Conservation (phyloP, 2,113 vertebrate genomes). For the Mastomys coucha region DNA sequence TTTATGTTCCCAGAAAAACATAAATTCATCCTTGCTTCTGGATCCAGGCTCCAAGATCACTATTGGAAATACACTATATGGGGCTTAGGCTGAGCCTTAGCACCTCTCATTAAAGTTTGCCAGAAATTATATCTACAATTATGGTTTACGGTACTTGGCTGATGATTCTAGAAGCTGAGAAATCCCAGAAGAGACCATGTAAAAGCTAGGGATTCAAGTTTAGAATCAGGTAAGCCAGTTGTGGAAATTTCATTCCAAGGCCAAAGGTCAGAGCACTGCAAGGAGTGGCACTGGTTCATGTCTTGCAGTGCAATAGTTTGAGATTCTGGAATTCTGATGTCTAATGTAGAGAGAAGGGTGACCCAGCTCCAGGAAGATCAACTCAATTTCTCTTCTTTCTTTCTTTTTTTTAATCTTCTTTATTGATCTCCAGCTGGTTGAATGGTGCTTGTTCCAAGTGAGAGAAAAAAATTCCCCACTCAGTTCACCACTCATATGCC, state of each 20-base stretch:
- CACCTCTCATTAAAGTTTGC: not conserved
- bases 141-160: not conserved
- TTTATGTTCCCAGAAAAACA: not conserved
- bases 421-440: not conserved
- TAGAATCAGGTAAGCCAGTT: not conserved
- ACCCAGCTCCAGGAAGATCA: not conserved
- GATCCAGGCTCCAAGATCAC: not conserved
- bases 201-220: not conserved
- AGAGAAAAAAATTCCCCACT: not conserved
- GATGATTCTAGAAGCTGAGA: not conserved
- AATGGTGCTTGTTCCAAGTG: too few species aligned
- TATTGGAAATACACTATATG: not conserved
- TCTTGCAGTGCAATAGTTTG: not conserved
- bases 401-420: not conserved
- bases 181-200: not conserved
- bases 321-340: not conserved
- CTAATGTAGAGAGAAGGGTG: not conserved
- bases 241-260: not conserved
- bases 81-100: not conserved
- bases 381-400: too few species aligned
- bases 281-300: not conserved
- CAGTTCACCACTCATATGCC: not conserved
- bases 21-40: not conserved
- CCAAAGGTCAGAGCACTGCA: not conserved
- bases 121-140: not conserved